Evolutionary conservation across 2,888 invertebrate species (phyloP).

Genomic region (Drosophila pseudotalamancana): DNA sequence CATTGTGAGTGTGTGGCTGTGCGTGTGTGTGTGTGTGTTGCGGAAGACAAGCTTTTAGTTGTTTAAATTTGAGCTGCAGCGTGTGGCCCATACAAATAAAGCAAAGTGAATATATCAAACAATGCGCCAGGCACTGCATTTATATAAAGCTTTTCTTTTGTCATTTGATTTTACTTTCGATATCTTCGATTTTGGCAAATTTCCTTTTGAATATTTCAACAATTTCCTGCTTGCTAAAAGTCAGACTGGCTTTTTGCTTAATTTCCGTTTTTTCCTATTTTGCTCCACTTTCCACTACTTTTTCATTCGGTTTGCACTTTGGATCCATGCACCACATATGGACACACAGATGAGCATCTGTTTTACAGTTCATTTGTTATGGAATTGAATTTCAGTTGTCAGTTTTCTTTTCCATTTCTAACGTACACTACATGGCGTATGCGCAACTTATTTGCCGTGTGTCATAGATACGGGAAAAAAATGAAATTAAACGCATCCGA

Average conservation of each 20-base stretch:
- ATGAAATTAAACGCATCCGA: slow-evolving; percentile 66
- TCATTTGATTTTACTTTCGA: slow-evolving; percentile 7
- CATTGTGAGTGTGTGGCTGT: slow-evolving; percentile 28
- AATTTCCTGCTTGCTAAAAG: slow-evolving; percentile 58
- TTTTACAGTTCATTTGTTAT: slow-evolving; percentile 73
- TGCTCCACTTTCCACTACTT: slow-evolving; percentile 27
- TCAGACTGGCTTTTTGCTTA: slow-evolving; percentile 53
- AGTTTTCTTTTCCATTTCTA: slow-evolving; percentile 30
- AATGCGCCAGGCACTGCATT: background rate
- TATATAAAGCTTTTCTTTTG: background rate
- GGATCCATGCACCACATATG: slow-evolving; percentile 9
- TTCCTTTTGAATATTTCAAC: slow-evolving; percentile 63
- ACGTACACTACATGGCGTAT: slow-evolving; percentile 57
- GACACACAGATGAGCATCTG: slow-evolving; percentile 61
- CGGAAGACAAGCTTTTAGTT: slow-evolving; percentile 66
- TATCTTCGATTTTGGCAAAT: slow-evolving; percentile 32
- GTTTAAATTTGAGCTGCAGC: slow-evolving; percentile 70
- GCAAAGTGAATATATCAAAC: slow-evolving; percentile 14
- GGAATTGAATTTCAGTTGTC: slow-evolving; percentile 65
- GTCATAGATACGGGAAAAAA: slow-evolving; percentile 50
- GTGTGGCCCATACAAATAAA: slow-evolving; percentile 26
- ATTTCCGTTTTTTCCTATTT: slow-evolving; percentile 62
- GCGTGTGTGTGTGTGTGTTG: slow-evolving; percentile 6
- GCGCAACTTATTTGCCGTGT: slow-evolving; percentile 66
- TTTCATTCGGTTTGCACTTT: slow-evolving; percentile 34